phyloP scores from a whole-genome alignment of 2,797 vertebrate genomes.

The Coregonus sp. region DNA sequence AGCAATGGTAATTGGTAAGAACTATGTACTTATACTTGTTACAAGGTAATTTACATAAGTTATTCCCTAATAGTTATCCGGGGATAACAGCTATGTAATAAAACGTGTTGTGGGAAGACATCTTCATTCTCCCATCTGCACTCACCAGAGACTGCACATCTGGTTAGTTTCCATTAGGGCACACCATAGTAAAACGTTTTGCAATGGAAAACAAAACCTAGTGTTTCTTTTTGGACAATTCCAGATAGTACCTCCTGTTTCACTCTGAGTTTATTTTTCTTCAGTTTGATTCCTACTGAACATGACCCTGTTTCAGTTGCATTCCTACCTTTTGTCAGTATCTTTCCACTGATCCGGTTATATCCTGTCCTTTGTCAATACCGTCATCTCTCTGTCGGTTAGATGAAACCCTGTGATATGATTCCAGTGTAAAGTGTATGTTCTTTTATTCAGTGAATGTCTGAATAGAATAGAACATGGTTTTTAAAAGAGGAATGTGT shows the following conservation, averaged over 20 bases:
- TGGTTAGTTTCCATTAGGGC: background rate
- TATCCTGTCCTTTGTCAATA: background rate
- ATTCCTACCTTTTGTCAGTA: background rate
- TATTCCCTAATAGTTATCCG: background rate
- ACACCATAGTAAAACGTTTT: background rate
- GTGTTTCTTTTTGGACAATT: background rate
- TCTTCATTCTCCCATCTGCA: background rate
- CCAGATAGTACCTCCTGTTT: background rate
- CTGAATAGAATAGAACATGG: conserved; percentile 9
- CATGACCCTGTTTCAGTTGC: background rate
- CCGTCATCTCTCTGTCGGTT: background rate
- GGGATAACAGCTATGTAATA: background rate
- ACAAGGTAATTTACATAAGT: background rate
- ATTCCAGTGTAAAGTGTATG: conserved; percentile 7
- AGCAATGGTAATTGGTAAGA: background rate
- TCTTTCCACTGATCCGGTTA: background rate
- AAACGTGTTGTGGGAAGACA: background rate
- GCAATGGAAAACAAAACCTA: background rate
- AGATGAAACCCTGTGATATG: background rate
- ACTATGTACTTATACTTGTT: background rate
- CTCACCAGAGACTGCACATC: background rate
- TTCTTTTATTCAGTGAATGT: background rate
- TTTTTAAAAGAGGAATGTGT: conserved; percentile 1
- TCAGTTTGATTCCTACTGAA: background rate
- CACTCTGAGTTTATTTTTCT: background rate